Base-by-base conservation (phyloP, 2,113 vertebrate species). In the Spheniscus mendiculus region DNA sequence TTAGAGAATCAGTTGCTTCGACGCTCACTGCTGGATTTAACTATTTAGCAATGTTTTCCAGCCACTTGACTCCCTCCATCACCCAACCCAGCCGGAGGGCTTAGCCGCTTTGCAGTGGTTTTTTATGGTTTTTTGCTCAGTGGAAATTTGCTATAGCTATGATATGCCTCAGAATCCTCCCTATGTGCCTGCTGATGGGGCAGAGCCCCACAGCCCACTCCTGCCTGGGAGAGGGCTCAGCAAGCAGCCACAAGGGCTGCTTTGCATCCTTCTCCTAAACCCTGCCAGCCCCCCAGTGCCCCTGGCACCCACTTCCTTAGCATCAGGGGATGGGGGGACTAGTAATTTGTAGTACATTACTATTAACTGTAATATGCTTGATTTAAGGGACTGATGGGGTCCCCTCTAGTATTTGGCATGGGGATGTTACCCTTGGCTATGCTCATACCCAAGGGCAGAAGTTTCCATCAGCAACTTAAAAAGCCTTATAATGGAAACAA, bases 1-100 rank as follows among this genome's bases (percentile, higher is more conserved):
- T 95, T 90, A 82, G 80, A 78, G 47, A 90, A 90, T 72, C 32
- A 16, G 42, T 67, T 81, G 79, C 79, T 83, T 93, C 34, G 3
- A 34, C 29, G n/a, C 69, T 94, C 50, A 4, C 59, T 55, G 32
- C 61, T 91, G 76, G 69, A 59, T 93, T 95, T 89, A 84, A 95
- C 80, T 79, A 65, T 89, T 92, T 59, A 78, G 83, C 89, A 93
- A 87, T 84, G 83, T 95, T 95, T 93, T 95, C 92, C 90, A 97
- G 76, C 34, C 69, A 71, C 52, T 95, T 89, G 94, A 94, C 44
- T 93, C 58, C n/a, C 59, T 94, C 62, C 78, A 79, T 77, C 71
- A 82, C 36, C 66, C 79, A 88, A 90, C 49, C 53, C 87, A 94
- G 95, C 23, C 20, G 1, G 47, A 71, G 65, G n/a, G 59, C 13